Base-by-base conservation (phyloP, 2,113 vertebrate genomes). In the Antigone vipio region DNA sequence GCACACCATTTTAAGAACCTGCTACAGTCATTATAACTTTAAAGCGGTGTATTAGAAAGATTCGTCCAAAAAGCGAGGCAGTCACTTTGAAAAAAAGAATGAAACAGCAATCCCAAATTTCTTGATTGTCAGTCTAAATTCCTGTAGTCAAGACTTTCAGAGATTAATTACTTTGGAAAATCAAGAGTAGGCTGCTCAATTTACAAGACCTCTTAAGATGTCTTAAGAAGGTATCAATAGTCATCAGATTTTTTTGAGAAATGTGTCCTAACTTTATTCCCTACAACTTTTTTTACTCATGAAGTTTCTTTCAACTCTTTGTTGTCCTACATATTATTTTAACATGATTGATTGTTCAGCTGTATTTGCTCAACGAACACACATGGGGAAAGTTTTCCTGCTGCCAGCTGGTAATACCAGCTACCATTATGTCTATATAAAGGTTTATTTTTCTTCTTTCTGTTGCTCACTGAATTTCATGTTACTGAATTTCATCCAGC, bases 1-100 rank as follows among this genome's bases (percentile, higher is more conserved):
- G 24, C 4, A 27, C 3, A 55, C 3, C 1, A 9, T 58, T 85
- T 53, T 59, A 6, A 50, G n/a, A 42, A 26, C 1, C 2, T 47
- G 9, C 21, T 58, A 19, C 3, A 13, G 15, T 64, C 3, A 50
- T 62, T 59, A 23, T 11, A 26, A 82, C 79, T 79, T 49, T 53
- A 53, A 72, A 86, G 4, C 38, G 71, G 7, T 24, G 6, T 1
- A 1, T 72, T 45, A 55, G 42, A 69, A 91, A 84, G 3, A 7
- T 77, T 79, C 27, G 79, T 76, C 24, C 8, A 83, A 56, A 83
- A 68, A 32, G 2, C 15, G 56, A 9, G 53, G 5, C 15, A 32
- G 4, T n/a, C 1, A 8, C 12, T 63, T 91, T 3, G 52, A 63
- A 88, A 12, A 18, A 34, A 56, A 19, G 0, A 77, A 12, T 58